Percentiles rank a stretch among this genome's conserved stretches.
These are phyloP conservation scores for Poecilia picta DNA, from an alignment of 2,797 vertebrate genomes.

Conservation along the genomic window DNA sequence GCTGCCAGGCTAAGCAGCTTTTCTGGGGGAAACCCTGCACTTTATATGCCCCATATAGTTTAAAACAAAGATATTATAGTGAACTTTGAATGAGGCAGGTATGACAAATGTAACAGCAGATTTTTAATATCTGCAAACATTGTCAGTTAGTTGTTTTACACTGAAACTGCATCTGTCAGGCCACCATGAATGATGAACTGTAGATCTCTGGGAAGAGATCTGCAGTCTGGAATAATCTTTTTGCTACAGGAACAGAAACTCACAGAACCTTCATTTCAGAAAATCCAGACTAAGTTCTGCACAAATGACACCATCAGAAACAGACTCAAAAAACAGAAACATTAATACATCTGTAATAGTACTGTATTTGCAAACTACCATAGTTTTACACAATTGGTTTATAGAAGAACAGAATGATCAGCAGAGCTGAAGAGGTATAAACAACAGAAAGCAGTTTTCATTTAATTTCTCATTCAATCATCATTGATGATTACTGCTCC, in stretches of 20 bases:
- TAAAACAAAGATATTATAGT: neutral
- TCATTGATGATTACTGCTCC: slow-evolving; percentile 22
- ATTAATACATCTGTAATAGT: neutral
- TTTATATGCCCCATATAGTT: neutral
- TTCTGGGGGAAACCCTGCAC: no score
- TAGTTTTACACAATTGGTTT: slow-evolving; percentile 44
- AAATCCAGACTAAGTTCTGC: neutral
- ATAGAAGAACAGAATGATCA: slow-evolving; percentile 23
- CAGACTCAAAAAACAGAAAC: neutral
- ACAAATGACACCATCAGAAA: neutral
- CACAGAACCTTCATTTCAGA: neutral
- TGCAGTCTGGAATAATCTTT: neutral
- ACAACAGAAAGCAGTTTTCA: slow-evolving; percentile 9
- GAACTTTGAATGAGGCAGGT: neutral
- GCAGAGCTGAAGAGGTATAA: slow-evolving; percentile 8
- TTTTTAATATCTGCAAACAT: neutral
- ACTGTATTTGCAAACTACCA: slow-evolving; percentile 9
- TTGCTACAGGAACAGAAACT: neutral
- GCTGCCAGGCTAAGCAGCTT: no score
- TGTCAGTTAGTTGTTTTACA: neutral
- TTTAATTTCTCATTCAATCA: neutral
- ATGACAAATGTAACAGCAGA: neutral
- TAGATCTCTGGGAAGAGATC: no score
- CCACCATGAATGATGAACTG: neutral
- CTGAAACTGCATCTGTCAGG: neutral